Evolutionary conservation across 2,113 vertebrate genomes (phyloP).

Genomic region (Grammomys surdaster): DNA sequence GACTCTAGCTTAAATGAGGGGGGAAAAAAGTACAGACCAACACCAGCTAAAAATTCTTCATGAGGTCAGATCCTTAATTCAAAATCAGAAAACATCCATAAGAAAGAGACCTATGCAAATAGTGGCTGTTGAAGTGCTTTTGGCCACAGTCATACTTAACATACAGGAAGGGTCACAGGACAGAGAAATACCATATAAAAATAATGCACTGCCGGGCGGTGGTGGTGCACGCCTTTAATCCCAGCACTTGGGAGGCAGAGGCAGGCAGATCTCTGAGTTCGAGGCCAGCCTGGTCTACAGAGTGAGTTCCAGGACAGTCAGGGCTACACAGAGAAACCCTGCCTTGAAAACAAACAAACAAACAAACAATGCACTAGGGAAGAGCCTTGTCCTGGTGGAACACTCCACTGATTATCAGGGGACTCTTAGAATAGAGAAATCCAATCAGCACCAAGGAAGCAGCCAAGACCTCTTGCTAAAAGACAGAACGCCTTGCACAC

Average conservation of each 20-base stretch:
- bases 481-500: constrained; percentile 5
- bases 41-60: not conserved
- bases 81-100: not conserved
- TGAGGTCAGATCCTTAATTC: constrained; percentile 12
- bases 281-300: too few relatives aligned
- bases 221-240: too few relatives aligned
- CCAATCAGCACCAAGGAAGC: not conserved
- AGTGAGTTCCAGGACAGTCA: too few relatives aligned
- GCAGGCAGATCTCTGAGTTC: too few relatives aligned
- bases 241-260: too few relatives aligned
- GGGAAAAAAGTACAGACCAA: not conserved
- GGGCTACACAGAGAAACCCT: too few relatives aligned
- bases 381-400: not conserved
- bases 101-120: not conserved
- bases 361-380: not conserved
- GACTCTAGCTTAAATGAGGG: not conserved
- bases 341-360: too few relatives aligned
- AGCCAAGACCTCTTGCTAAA: not conserved
- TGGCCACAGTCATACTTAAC: not conserved
- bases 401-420: not conserved
- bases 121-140: not conserved
- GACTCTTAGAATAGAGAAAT: not conserved
- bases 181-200: not conserved
- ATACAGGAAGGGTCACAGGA: not conserved
- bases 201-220: not conserved